phyloP scores from a whole-genome alignment of 2,113 vertebrate species.

The Smithornis capensis region DNA sequence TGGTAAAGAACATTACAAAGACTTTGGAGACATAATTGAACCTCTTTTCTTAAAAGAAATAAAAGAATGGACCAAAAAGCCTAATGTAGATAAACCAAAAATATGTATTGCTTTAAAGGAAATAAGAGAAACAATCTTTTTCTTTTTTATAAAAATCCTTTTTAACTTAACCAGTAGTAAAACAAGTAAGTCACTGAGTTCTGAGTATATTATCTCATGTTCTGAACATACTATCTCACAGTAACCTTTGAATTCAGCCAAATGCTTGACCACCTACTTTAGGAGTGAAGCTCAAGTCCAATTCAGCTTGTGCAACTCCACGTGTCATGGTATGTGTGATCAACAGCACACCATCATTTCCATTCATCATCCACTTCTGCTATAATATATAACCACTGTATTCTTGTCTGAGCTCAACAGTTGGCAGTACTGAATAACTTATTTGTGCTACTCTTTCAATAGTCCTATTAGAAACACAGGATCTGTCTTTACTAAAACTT shows the following conservation, averaged over 20 bases:
- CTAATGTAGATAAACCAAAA: neutral
- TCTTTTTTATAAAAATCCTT: neutral
- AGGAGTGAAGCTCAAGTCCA: neutral
- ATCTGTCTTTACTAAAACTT: neutral
- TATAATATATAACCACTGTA: neutral
- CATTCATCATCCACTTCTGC: neutral
- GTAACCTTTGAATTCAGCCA: neutral
- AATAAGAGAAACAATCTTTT: neutral
- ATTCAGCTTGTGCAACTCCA: neutral
- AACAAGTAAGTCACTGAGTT: neutral
- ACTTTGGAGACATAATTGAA: neutral
- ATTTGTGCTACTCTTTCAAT: neutral
- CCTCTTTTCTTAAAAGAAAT: neutral
- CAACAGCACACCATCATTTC: neutral
- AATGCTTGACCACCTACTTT: fast-evolving
- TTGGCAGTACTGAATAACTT: neutral
- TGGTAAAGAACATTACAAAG: neutral
- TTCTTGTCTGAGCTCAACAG: neutral
- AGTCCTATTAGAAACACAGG: neutral
- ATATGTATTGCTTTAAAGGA: neutral
- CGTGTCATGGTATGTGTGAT: neutral
- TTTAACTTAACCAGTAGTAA: neutral
- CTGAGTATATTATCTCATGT: neutral
- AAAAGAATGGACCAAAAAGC: neutral
- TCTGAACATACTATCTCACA: neutral